Percentiles rank a stretch among this genome's conserved stretches.
Evolutionary conservation across 2,888 invertebrate genomes (phyloP).

Genomic region (Thysanoteuthis rhombus): DNA sequence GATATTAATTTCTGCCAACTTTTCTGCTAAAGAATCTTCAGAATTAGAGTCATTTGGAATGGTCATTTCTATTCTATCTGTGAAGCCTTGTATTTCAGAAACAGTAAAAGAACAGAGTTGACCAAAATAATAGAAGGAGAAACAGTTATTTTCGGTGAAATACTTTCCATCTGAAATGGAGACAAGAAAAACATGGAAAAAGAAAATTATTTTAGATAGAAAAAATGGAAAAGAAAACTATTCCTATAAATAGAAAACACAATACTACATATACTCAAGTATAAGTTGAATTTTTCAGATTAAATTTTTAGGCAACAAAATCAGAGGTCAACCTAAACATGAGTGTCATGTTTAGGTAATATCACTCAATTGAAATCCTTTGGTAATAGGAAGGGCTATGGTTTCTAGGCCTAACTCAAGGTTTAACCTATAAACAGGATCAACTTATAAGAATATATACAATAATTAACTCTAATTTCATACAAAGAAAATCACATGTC

Average conservation of each 20-base stretch:
- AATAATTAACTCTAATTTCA: too few relatives aligned
- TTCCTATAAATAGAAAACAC: not conserved
- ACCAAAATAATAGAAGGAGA: slow-evolving; percentile 50
- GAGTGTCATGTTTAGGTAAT: too few relatives aligned
- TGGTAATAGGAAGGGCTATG: too few relatives aligned
- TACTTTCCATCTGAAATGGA: slow-evolving; percentile 47
- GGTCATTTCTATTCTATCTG: not conserved
- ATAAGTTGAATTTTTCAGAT: too few relatives aligned
- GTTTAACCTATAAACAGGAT: too few relatives aligned
- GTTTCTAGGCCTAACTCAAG: too few relatives aligned
- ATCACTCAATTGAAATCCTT: too few relatives aligned
- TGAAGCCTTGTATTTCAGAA: slow-evolving; percentile 30
- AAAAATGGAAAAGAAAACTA: not conserved
- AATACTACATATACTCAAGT: not conserved
- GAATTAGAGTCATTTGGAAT: slow-evolving; percentile 13
- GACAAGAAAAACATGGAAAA: slow-evolving; percentile 31
- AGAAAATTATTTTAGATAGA: not conserved
- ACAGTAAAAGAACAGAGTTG: slow-evolving; percentile 48
- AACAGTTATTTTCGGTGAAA: slow-evolving; percentile 39
- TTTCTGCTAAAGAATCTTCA: not conserved
- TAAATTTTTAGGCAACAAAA: too few relatives aligned
- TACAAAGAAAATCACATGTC: too few relatives aligned
- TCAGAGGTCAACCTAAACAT: too few relatives aligned
- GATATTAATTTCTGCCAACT: slow-evolving; percentile 36
- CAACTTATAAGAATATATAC: too few relatives aligned